These are phyloP conservation scores for Etheostoma nigrum DNA, from an alignment of 2,797 vertebrate genomes.

Conservation along the genomic window DNA sequence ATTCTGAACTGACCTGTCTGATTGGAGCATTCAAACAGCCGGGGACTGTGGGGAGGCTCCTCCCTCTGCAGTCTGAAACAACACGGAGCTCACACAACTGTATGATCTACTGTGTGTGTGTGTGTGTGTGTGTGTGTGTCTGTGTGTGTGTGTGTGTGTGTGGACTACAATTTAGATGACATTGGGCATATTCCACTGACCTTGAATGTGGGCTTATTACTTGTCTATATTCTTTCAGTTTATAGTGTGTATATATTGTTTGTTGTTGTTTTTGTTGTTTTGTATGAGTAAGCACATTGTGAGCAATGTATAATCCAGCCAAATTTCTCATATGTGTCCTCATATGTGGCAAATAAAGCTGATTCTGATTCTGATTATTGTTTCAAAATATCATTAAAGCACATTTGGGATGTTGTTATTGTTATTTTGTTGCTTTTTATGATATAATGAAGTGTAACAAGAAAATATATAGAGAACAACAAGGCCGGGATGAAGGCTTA, in stretches of 20 bases:
- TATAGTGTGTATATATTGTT: no score
- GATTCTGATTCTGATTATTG: conserved; percentile 2
- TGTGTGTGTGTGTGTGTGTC: no score
- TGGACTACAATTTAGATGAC: conserved; percentile 18
- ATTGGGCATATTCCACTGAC: conserved; percentile 40
- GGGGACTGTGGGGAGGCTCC: conserved; percentile 81
- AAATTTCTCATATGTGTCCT: no score
- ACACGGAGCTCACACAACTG: conserved; percentile 12
- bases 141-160: no score
- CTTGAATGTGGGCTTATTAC: conserved; percentile 40
- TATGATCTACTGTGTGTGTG: conserved; percentile 21
- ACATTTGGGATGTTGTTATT: conserved; percentile 2
- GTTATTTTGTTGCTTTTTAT: not conserved
- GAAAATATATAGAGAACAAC: not conserved
- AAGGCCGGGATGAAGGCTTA: not conserved
- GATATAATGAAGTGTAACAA: not conserved
- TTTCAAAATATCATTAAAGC: conserved; percentile 42
- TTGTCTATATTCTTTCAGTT: no score
- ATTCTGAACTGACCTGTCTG: conserved; percentile 91
- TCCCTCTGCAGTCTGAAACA: conserved; percentile 86
- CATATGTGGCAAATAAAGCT: no score
- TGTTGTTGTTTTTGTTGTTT: no score
- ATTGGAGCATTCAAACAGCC: conserved; percentile 95
- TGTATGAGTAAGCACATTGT: no score
- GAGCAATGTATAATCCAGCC: no score